These are phyloP conservation scores for Sphenopsis melanotis DNA, from an alignment of 2,797 vertebrate genomes.

Conservation along the genomic window DNA sequence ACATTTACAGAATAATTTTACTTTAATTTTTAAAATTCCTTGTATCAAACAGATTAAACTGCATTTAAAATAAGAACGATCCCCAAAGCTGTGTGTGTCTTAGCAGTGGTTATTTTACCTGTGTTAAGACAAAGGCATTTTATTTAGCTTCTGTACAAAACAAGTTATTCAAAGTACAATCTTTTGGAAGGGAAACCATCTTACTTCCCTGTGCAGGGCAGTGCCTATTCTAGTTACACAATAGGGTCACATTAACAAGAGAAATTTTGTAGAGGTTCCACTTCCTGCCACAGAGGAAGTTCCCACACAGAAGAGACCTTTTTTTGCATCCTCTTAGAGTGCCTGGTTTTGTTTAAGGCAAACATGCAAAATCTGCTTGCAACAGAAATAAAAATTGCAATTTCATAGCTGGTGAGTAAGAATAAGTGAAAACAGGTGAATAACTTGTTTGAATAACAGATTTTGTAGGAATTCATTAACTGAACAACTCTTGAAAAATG, in stretches of 20 bases:
- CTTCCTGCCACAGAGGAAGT: constrained; percentile 42
- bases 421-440: neutral
- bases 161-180: neutral
- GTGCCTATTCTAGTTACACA: constrained; percentile 9
- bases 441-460: neutral
- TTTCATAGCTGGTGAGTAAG: neutral
- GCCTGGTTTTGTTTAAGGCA: neutral
- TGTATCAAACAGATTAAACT: neutral
- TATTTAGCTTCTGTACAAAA: neutral
- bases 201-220: neutral
- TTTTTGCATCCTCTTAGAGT: neutral
- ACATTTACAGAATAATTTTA: neutral
- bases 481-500: neutral
- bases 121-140: neutral
- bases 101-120: neutral
- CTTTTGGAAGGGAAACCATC: constrained; percentile 31
- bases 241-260: neutral
- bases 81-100: neutral
- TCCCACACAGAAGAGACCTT: neutral
- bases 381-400: neutral
- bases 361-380: neutral
- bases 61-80: neutral
- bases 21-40: neutral
- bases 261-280: neutral
- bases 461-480: neutral